Evolutionary conservation across 2,797 vertebrate genomes (phyloP).

Genomic region (Sebastes alutus): DNA sequence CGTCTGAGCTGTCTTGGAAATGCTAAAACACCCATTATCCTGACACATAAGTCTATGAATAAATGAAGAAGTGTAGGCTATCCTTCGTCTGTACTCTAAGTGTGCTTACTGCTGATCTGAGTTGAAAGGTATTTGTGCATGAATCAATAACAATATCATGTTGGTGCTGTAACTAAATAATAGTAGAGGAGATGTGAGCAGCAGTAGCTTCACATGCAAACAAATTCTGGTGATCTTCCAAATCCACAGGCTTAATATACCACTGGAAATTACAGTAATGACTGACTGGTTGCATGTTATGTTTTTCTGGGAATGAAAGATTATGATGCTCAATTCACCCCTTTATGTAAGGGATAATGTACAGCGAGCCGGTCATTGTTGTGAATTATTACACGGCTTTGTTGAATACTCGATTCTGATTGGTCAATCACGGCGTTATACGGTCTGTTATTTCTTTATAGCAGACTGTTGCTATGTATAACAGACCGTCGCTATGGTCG

Average conservation of each 20-base stretch:
- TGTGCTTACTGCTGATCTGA: background rate
- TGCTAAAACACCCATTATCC: background rate
- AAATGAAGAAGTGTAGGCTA: background rate
- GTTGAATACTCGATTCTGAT: too few relatives aligned
- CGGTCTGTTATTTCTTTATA: too few relatives aligned
- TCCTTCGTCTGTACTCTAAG: background rate
- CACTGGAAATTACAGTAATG: background rate
- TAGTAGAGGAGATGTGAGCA: background rate
- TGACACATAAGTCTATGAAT: conserved; percentile 10
- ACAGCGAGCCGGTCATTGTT: too few relatives aligned
- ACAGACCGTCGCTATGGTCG: too few relatives aligned
- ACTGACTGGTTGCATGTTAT: background rate
- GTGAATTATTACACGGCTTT: too few relatives aligned
- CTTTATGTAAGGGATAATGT: too few relatives aligned
- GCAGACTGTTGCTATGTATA: too few relatives aligned
- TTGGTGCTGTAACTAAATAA: background rate
- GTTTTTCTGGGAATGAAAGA: background rate
- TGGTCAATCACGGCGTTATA: fast-evolving
- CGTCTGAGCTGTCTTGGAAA: background rate
- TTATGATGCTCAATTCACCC: background rate
- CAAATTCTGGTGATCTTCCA: background rate
- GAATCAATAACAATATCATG: background rate
- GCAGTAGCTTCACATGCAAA: background rate
- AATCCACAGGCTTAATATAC: background rate
- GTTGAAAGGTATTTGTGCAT: background rate